Conservation (phyloP, 2,888 invertebrate genomes). For the Salpingus planirostris region DNA sequence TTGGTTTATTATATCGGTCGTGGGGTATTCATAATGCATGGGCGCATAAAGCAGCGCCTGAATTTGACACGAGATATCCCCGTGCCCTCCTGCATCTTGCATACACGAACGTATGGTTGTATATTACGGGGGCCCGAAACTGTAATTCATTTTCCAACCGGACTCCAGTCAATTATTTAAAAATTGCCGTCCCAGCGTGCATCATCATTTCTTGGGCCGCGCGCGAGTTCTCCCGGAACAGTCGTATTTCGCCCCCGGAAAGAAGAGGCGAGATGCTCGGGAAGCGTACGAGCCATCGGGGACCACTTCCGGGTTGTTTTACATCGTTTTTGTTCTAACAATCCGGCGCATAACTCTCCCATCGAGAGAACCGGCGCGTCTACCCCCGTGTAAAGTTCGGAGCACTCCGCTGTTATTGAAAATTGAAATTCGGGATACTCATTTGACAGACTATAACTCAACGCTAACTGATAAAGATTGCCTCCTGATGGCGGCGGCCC, state of each 20-base stretch:
- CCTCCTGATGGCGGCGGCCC: slow-evolving; percentile 7
- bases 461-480: slow-evolving; percentile 35
- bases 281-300: slow-evolving; percentile 34
- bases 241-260: slow-evolving; percentile 42
- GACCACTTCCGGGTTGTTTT: slow-evolving; percentile 44
- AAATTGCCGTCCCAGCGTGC: slow-evolving; percentile 45
- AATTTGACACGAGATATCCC: too few relatives aligned
- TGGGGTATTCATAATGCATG: too few relatives aligned
- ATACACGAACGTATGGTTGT: slow-evolving; percentile 33
- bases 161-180: slow-evolving; percentile 48
- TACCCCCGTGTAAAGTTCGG: slow-evolving; percentile 28
- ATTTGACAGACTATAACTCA: slow-evolving; percentile 39
- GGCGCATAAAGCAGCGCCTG: too few relatives aligned
- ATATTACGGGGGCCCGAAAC: slow-evolving; percentile 24
- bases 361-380: slow-evolving; percentile 20
- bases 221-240: slow-evolving; percentile 37
- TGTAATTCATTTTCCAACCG: slow-evolving; percentile 47
- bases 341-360: slow-evolving; percentile 40
- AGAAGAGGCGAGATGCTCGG: slow-evolving; percentile 26
- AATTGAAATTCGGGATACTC: slow-evolving; percentile 40
- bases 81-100: slow-evolving; percentile 31
- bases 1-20: too few relatives aligned
- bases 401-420: slow-evolving; percentile 39
- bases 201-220: slow-evolving; percentile 41
- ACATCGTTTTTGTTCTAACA: slow-evolving; percentile 47